Evolutionary conservation across 1,140 invertebrate genomes (phyloP), one percentile per base, ranked within the genome.

Genomic region (Listronotus oregonensis): DNA sequence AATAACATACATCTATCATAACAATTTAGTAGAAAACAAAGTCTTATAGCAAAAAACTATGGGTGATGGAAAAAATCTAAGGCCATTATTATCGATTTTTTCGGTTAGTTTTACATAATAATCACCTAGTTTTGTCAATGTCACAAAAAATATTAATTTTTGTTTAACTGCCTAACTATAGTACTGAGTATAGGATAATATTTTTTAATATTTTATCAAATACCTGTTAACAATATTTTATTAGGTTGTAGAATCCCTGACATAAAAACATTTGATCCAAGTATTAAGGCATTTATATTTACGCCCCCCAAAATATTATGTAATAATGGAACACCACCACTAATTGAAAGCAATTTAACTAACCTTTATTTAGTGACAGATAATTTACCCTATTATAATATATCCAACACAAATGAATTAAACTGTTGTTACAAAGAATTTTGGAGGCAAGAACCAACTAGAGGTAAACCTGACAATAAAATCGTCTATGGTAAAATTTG

Each of bases 171-270:
- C n/a, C n/a, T n/a, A n/a, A n/a, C n/a, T n/a, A n/a, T n/a, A n/a
- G n/a, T n/a, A n/a, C n/a, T n/a, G n/a, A n/a, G n/a, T n/a, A n/a
- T n/a, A n/a, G n/a, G n/a, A n/a, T n/a, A n/a, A n/a, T n/a, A n/a
- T n/a, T n/a, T n/a, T n/a, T n/a, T n/a, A n/a, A n/a, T n/a, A n/a
- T n/a, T n/a, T n/a, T n/a, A n/a, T n/a, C n/a, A n/a, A n/a, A n/a
- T n/a, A n/a, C n/a, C n/a, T n/a, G n/a, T n/a, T n/a, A n/a, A n/a
- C n/a, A n/a, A n/a, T n/a, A n/a, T n/a, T 27, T 57, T 64, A 49
- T 49, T 21, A 65, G 89, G 90, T 17, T 96, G 94, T 75, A 85
- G 86, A 4, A 92, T 95, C 68, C 91, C 92, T 0, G 85, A 86
- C 9, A 82, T 95, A 52, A 85, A 89, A 68, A 86, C 91, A 0